Percentiles rank a stretch among this genome's conserved stretches.
These are phyloP conservation scores for Napeogenes inachia DNA, from an alignment of 2,888 invertebrate species.

Conservation along the genomic window DNA sequence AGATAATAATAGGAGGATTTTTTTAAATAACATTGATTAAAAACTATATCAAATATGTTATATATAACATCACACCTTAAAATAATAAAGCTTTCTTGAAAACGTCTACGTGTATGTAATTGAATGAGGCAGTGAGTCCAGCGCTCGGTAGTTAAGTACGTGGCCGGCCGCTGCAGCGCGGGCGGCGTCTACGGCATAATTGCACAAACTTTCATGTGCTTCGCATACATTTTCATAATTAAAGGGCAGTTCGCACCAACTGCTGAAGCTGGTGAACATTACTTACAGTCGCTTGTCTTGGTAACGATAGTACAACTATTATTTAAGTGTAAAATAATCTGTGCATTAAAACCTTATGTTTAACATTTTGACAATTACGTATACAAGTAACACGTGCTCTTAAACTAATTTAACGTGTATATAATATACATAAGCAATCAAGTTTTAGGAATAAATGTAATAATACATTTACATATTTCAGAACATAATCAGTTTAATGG, in stretches of 20 bases:
- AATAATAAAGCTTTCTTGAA: constrained; percentile 56
- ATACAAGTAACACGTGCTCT: too few species aligned
- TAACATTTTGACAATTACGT: too few species aligned
- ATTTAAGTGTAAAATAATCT: neutral
- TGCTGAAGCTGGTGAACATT: constrained; percentile 53
- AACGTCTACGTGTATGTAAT: constrained; percentile 53
- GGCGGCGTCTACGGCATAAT: constrained; percentile 62
- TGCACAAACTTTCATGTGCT: constrained; percentile 76
- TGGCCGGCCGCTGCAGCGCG: constrained; percentile 56
- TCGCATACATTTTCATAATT: constrained; percentile 77
- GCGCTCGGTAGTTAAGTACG: constrained; percentile 60
- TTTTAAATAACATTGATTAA: neutral
- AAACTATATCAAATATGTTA: neutral
- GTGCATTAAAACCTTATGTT: too few species aligned
- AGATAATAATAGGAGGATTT: neutral
- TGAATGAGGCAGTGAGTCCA: constrained; percentile 63
- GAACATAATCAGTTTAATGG: too few species aligned
- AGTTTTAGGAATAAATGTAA: too few species aligned
- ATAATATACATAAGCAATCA: too few species aligned
- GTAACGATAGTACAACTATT: constrained; percentile 37
- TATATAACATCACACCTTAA: neutral
- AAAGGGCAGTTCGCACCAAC: constrained; percentile 70
- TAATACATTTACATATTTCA: too few species aligned
- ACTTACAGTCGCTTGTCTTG: constrained; percentile 59
- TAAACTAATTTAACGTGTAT: too few species aligned